phyloP scores from a whole-genome alignment of 2,888 invertebrate species.

The Autographa pulchrina region DNA sequence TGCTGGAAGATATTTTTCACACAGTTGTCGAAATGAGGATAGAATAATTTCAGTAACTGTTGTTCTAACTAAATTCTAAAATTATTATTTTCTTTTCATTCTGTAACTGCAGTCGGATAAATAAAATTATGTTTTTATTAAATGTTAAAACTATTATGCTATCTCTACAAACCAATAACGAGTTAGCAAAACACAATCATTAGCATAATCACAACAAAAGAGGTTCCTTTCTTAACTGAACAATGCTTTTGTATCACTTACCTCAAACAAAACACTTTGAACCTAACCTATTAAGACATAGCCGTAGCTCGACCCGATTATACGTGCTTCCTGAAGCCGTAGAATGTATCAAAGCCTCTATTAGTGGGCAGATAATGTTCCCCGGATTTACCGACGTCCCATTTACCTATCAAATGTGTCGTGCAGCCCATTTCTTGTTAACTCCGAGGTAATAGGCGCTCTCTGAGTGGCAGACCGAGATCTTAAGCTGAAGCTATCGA shows the following conservation, averaged over 20 bases:
- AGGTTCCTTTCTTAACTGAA: constrained; percentile 28
- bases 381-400: constrained; percentile 94
- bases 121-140: too few species aligned
- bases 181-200: too few species aligned
- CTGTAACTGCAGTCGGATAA: too few species aligned
- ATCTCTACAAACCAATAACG: too few species aligned
- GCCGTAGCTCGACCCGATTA: constrained; percentile 84
- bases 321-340: constrained; percentile 93
- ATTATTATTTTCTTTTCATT: too few species aligned
- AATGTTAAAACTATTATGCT: too few species aligned
- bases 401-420: constrained; percentile 95
- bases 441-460: constrained; percentile 92
- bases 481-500: constrained; percentile 88
- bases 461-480: constrained; percentile 91
- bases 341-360: constrained; percentile 94
- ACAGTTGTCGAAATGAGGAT: too few species aligned
- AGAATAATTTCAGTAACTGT: too few species aligned
- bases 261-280: constrained; percentile 13
- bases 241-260: constrained; percentile 35
- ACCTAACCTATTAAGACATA: constrained; percentile 20
- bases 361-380: constrained; percentile 92
- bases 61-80: too few species aligned
- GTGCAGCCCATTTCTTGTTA: constrained; percentile 92
- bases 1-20: too few species aligned
- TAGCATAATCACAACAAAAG: constrained; percentile 23